Evolutionary conservation across 2,113 vertebrate genomes (phyloP).

Genomic region (Apteryx mantelli): DNA sequence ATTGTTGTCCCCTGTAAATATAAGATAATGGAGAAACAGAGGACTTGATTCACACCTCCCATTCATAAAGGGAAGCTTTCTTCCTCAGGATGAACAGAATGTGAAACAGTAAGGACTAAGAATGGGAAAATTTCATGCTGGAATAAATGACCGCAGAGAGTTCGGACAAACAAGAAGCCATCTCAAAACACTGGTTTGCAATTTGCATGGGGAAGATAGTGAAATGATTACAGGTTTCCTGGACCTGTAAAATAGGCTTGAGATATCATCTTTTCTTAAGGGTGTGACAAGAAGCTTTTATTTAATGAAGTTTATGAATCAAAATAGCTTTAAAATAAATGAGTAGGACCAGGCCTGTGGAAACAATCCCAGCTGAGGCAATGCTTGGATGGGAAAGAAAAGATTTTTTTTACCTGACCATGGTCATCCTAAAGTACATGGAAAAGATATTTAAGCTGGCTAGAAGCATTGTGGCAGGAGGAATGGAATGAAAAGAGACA

Average conservation of each 20-base stretch:
- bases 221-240: slow-evolving; percentile 28
- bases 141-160: not conserved
- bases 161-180: not conserved
- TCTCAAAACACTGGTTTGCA: not conserved
- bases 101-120: not conserved
- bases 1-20: not conserved
- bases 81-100: not conserved
- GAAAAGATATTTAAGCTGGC: not conserved
- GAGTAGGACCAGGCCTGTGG: not conserved
- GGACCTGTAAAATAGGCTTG: not conserved
- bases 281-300: slow-evolving; percentile 28
- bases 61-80: not conserved
- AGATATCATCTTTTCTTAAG: slow-evolving; percentile 44
- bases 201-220: not conserved
- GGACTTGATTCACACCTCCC: not conserved
- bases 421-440: not conserved
- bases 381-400: not conserved
- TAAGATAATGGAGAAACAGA: not conserved
- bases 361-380: not conserved
- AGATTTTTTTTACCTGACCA: not conserved
- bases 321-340: slow-evolving; percentile 22
- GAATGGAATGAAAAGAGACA: not conserved
- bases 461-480: not conserved
- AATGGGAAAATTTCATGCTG: not conserved
- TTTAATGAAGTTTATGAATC: slow-evolving; percentile 41